Percentiles rank a stretch among this genome's conserved stretches.
Evolutionary conservation across 2,113 vertebrate genomes (phyloP).

Genomic region (Athene noctua): DNA sequence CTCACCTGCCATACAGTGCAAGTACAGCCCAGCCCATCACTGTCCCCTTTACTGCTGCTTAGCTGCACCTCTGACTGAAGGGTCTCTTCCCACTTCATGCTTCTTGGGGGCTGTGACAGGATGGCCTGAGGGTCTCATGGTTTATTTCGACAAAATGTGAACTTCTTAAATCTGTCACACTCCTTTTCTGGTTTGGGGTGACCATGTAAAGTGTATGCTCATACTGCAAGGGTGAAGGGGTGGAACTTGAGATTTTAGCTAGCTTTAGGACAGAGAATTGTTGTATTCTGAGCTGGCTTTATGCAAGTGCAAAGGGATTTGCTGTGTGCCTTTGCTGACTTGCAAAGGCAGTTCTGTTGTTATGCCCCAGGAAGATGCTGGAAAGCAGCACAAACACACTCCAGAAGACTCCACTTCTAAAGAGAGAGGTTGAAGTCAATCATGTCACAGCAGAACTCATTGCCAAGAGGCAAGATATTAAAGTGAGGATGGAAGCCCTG

Average conservation of each 20-base stretch:
- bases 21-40: background rate
- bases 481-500: constrained; percentile 42
- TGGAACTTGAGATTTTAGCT: background rate
- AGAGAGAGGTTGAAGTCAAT: constrained; percentile 72
- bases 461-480: constrained; percentile 72
- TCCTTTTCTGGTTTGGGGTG: background rate
- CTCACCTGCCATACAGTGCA: background rate
- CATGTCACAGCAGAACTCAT: constrained; percentile 61
- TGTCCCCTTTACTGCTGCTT: background rate
- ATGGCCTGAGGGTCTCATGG: background rate
- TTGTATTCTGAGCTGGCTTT: background rate
- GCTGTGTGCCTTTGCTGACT: background rate
- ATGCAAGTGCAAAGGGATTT: background rate
- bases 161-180: background rate
- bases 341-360: background rate
- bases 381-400: constrained; percentile 67
- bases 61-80: background rate
- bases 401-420: constrained; percentile 72
- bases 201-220: background rate
- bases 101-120: background rate
- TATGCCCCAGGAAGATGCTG: constrained; percentile 62
- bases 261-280: background rate
- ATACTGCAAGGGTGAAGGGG: background rate
- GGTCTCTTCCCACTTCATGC: background rate
- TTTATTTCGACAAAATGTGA: background rate